Evolutionary conservation across 2,113 vertebrate species (phyloP).

Genomic region (Pomatostomus ruficeps): DNA sequence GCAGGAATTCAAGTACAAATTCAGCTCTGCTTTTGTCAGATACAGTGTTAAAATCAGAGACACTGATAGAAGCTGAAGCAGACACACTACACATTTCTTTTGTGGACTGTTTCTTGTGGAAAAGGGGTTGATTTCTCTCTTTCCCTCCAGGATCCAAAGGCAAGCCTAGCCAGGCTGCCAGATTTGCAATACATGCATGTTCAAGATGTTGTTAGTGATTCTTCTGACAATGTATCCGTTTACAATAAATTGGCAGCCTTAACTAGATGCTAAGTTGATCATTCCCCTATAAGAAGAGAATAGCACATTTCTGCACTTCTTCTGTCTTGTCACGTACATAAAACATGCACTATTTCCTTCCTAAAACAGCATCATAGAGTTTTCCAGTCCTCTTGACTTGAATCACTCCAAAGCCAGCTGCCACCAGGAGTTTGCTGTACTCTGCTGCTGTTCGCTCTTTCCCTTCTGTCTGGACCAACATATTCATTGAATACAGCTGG

Average conservation of each 20-base stretch:
- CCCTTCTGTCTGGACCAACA: conserved; percentile 88
- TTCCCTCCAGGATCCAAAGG: background rate
- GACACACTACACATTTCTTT: background rate
- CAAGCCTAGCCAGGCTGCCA: background rate
- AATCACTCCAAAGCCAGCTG: conserved; percentile 75
- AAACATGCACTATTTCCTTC: conserved; percentile 47
- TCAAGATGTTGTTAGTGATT: background rate
- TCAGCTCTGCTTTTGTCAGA: background rate
- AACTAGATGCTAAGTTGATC: background rate
- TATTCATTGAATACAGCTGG: conserved; percentile 83
- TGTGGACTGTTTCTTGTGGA: background rate
- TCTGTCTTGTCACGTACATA: background rate
- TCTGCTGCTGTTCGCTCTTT: conserved; percentile 75
- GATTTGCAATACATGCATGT: background rate
- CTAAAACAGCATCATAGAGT: conserved; percentile 80
- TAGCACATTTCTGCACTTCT: background rate
- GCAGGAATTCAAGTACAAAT: background rate
- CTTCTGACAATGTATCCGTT: background rate
- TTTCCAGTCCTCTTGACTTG: conserved; percentile 73
- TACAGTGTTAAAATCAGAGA: background rate
- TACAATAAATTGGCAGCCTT: background rate
- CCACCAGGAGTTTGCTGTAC: conserved; percentile 71
- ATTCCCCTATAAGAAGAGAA: background rate
- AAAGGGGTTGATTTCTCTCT: background rate
- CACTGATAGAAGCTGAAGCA: background rate